Conservation (phyloP, 1,140 invertebrate genomes). For the Calycopis cecrops region DNA sequence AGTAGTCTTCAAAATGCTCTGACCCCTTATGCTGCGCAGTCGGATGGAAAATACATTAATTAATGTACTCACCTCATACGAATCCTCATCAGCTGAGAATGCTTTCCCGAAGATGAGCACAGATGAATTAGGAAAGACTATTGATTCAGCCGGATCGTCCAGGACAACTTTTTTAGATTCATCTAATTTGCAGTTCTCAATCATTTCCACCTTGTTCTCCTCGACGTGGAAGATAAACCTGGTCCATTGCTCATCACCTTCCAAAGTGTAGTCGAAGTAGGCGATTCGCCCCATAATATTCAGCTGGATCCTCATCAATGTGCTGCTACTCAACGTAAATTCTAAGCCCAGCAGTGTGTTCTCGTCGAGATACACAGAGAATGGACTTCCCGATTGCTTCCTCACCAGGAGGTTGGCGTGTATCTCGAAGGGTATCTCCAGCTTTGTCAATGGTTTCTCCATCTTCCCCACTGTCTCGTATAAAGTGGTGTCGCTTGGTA, state of each 20-base stretch:
- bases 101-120: slow-evolving; percentile 7
- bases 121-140: not conserved
- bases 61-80: slow-evolving; percentile 9
- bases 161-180: not conserved
- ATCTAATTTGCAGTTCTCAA: slow-evolving; percentile 3
- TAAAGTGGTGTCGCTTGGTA: not conserved
- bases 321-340: no score
- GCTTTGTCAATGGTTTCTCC: not conserved
- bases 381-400: not conserved
- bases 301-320: not conserved
- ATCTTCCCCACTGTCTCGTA: slow-evolving; percentile 3
- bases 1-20: no score
- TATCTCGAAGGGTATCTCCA: slow-evolving; percentile 16
- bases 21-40: no score
- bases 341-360: no score
- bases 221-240: slow-evolving; percentile 9
- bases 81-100: not conserved
- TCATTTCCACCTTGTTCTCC: slow-evolving; percentile 3
- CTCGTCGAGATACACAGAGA: not conserved
- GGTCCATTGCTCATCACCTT: slow-evolving; percentile 5
- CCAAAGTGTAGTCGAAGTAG: not conserved
- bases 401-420: not conserved
- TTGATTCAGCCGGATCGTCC: not conserved
- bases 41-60: no score
- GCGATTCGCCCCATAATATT: not conserved